Conservation (phyloP, 2,888 invertebrate species). For the Phaedon cochleariae region DNA sequence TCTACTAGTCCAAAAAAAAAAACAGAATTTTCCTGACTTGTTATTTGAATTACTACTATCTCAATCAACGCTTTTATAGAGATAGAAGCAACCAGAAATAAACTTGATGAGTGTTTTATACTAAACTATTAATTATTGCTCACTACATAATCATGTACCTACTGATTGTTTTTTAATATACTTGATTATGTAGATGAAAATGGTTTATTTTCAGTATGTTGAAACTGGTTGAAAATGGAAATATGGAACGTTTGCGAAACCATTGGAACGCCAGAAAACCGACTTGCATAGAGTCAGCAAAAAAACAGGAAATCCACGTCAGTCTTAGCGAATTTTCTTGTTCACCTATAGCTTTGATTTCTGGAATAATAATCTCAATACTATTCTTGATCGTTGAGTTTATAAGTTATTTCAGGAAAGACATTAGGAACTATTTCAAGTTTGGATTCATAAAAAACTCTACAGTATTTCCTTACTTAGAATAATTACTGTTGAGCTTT, state of each 20-base stretch:
- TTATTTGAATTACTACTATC: too few species aligned
- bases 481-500: too few species aligned
- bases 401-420: constrained; percentile 22
- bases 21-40: too few species aligned
- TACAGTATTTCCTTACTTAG: background rate
- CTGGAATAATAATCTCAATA: constrained; percentile 63
- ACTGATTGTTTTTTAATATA: too few species aligned
- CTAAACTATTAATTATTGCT: too few species aligned
- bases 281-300: constrained; percentile 65
- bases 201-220: constrained; percentile 64
- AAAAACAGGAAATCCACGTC: constrained; percentile 64
- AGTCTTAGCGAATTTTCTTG: constrained; percentile 69
- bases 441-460: background rate
- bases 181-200: too few species aligned
- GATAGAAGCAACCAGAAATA: too few species aligned
- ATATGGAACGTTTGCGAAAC: constrained; percentile 67
- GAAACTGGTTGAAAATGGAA: constrained; percentile 67
- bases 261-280: constrained; percentile 70
- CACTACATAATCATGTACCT: too few species aligned
- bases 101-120: too few species aligned
- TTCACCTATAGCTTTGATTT: constrained; percentile 64
- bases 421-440: background rate
- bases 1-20: too few species aligned
- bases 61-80: too few species aligned
- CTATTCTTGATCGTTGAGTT: constrained; percentile 60